Evolutionary conservation across 2,797 vertebrate species (phyloP).

Genomic region (Peromyscus attwateri): DNA sequence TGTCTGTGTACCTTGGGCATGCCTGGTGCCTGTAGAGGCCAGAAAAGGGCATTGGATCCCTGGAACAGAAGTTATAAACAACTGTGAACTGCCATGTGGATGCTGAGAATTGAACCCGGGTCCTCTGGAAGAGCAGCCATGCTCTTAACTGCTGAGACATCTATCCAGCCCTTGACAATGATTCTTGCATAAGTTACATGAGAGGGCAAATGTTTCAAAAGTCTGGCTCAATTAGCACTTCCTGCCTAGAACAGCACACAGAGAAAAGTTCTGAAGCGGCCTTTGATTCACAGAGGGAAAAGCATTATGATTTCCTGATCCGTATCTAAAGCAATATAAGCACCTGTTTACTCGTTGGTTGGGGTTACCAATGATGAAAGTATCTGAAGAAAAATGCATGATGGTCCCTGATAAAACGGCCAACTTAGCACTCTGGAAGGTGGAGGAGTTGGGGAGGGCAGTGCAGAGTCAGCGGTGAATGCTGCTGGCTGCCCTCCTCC

Average conservation of each 20-base stretch:
- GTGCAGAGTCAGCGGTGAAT: slow-evolving; percentile 44
- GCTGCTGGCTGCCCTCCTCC: not conserved
- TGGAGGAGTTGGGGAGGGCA: not conserved
- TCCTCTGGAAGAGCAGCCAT: not conserved
- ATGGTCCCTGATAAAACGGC: not conserved
- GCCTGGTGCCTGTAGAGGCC: no score
- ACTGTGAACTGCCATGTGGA: not conserved
- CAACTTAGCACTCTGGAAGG: not conserved
- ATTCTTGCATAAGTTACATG: not conserved
- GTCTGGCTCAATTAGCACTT: not conserved
- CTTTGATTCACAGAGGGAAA: not conserved
- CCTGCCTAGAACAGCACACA: not conserved
- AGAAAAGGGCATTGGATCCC: not conserved
- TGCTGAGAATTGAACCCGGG: not conserved
- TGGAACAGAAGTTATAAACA: not conserved
- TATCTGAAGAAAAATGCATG: not conserved
- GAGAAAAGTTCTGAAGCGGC: slow-evolving; percentile 11
- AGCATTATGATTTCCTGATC: not conserved
- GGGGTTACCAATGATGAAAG: not conserved
- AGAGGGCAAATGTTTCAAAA: not conserved
- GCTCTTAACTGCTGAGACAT: no score
- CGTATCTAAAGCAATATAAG: not conserved
- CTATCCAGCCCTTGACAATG: not conserved
- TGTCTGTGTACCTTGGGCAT: not conserved
- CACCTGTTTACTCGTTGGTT: not conserved